phyloP scores from a whole-genome alignment of 1,140 invertebrate species.

The Lucilia cuprina region DNA sequence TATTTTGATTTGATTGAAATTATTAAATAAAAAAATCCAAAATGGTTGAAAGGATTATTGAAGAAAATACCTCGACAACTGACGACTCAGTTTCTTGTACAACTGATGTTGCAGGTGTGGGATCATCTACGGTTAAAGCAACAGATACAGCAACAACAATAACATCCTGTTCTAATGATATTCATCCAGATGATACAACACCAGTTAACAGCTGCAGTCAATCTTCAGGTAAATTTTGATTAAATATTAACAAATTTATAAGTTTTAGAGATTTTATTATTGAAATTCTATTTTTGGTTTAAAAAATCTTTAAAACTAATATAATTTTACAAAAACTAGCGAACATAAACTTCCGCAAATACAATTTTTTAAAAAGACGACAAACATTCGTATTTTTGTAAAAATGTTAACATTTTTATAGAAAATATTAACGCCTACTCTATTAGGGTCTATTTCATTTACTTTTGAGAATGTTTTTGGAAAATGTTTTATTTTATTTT shows the following conservation, averaged over 20 bases:
- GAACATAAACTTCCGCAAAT: no score
- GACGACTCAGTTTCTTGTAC: background rate
- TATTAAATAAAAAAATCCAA: constrained; percentile 31
- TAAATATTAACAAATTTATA: background rate
- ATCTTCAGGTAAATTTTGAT: constrained; percentile 50
- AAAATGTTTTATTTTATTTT: no score
- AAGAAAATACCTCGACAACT: constrained; percentile 24
- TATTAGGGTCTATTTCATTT: no score
- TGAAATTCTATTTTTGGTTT: no score
- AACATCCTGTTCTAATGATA: background rate
- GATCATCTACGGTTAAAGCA: constrained; percentile 34
- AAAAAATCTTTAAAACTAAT: no score
- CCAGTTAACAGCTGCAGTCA: constrained; percentile 38
- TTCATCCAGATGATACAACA: background rate
- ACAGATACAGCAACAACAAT: constrained; percentile 24
- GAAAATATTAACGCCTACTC: no score
- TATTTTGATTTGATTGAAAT: background rate
- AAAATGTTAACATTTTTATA: no score
- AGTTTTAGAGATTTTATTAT: no score
- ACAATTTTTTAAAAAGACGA: no score
- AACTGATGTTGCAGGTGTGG: constrained; percentile 8
- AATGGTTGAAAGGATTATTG: constrained; percentile 36
- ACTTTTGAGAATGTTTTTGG: no score
- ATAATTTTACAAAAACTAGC: no score
- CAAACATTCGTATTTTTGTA: no score